These are phyloP conservation scores for Poecile atricapillus DNA, from an alignment of 2,113 vertebrate species.

Conservation along the genomic window DNA sequence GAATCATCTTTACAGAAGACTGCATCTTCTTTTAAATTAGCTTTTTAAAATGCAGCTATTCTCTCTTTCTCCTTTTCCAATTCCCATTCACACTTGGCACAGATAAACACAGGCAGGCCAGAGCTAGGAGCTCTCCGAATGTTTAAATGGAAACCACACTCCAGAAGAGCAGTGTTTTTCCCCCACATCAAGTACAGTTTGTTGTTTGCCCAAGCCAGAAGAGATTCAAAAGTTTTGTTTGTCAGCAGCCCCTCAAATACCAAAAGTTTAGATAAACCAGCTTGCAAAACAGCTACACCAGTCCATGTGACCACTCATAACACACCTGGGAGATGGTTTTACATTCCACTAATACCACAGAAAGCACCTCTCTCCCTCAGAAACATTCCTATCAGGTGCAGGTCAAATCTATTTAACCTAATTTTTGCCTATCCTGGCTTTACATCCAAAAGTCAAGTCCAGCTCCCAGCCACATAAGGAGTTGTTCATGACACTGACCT, in stretches of 20 bases:
- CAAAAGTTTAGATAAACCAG: background rate
- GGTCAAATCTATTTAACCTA: background rate
- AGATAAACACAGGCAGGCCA: constrained; percentile 42
- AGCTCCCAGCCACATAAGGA: background rate
- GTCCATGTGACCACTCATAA: background rate
- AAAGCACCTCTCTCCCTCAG: background rate
- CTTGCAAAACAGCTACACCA: background rate
- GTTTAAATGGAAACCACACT: constrained; percentile 33
- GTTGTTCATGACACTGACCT: background rate
- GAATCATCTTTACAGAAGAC: constrained; percentile 68
- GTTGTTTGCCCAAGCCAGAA: background rate
- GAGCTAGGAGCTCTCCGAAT: background rate
- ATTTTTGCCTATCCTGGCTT: background rate
- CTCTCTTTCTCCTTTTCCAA: constrained; percentile 44
- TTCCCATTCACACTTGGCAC: constrained; percentile 44
- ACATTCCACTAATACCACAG: background rate
- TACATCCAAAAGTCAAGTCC: background rate
- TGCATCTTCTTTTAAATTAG: constrained; percentile 66
- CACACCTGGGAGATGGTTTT: background rate
- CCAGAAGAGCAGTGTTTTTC: background rate
- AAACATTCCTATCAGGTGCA: background rate
- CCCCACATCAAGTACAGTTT: background rate
- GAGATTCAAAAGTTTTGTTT: background rate
- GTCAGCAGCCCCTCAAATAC: background rate
- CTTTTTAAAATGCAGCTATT: constrained; percentile 59